phyloP scores from a whole-genome alignment of 2,797 vertebrate species.

The Poecilia gillii region DNA sequence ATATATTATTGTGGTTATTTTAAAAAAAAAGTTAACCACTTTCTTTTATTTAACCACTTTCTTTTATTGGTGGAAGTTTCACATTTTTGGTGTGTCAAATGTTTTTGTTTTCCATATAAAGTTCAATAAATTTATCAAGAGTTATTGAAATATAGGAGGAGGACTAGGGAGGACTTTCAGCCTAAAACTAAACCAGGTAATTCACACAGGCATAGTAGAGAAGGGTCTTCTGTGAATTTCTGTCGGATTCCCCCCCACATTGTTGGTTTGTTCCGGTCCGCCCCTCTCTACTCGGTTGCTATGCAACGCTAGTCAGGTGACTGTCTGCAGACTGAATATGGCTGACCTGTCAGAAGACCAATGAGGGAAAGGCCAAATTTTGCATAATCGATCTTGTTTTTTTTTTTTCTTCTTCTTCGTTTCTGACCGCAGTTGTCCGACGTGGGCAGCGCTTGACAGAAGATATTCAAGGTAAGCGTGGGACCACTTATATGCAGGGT shows the following conservation, averaged over 20 bases:
- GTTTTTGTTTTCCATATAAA: background rate
- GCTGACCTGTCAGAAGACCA: conserved; percentile 82
- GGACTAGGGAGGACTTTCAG: background rate
- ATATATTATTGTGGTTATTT: background rate
- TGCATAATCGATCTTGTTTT: conserved; percentile 64
- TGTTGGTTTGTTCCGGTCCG: conserved; percentile 45
- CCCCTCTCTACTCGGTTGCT: conserved; percentile 70
- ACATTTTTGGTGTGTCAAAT: background rate
- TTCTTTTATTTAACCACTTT: background rate
- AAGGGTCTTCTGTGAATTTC: background rate
- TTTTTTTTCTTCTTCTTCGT: conserved; percentile 42
- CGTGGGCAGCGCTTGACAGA: conserved; percentile 39
- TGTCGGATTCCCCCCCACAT: background rate
- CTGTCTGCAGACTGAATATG: conserved; percentile 83
- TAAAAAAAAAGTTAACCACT: background rate
- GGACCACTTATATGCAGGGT: background rate
- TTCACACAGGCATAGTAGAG: too few relatives aligned
- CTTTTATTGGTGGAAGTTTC: background rate
- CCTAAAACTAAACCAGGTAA: background rate
- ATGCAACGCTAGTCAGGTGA: conserved; percentile 84
- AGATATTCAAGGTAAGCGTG: conserved; percentile 65
- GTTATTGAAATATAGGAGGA: background rate
- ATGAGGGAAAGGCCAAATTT: conserved; percentile 76
- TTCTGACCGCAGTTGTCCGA: conserved; percentile 41
- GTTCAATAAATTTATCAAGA: background rate